Conservation (phyloP, 1,140 invertebrate genomes). For the Hycleus phaleratus region DNA sequence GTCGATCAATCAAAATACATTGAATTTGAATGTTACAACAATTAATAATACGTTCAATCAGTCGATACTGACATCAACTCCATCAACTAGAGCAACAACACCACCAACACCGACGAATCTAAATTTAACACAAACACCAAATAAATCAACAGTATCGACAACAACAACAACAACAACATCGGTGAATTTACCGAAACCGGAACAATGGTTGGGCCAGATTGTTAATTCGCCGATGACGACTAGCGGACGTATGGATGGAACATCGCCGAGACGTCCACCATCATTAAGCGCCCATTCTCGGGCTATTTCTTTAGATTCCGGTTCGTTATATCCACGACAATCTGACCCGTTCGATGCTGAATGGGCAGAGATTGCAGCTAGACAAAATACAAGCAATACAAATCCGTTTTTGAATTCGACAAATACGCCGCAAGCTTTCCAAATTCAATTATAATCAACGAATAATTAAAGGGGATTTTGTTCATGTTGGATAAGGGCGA, state of each 20-base stretch:
- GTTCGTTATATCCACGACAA: conserved; percentile 33
- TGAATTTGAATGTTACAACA: conserved; percentile 34
- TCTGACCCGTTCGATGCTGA: conserved; percentile 80
- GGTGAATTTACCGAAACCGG: conserved; percentile 54
- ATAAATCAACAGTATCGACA: conserved; percentile 21
- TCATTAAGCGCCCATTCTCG: conserved; percentile 53
- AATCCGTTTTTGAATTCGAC: conserved; percentile 48
- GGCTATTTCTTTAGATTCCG: conserved; percentile 51
- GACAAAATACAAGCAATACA: conserved; percentile 39
- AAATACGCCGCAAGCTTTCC: conserved; percentile 52
- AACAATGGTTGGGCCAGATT: conserved; percentile 70
- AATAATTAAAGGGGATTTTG: neutral
- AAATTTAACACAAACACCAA: conserved; percentile 25
- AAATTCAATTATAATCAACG: conserved; percentile 52
- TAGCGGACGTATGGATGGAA: conserved; percentile 35
- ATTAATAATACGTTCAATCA: conserved; percentile 35
- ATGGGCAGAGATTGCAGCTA: conserved; percentile 57
- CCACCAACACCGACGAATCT: conserved; percentile 34
- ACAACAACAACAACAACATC: conserved; percentile 32
- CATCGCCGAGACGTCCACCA: conserved; percentile 44
- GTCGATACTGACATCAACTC: conserved; percentile 22
- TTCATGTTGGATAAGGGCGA: neutral
- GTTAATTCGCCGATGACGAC: conserved; percentile 47
- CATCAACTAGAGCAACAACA: conserved; percentile 23
- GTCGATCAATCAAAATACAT: conserved; percentile 49